A percentile compares a stretch with the other conserved stretches of the same genome.
Evolutionary conservation across 1,140 invertebrate genomes (phyloP).

Genomic region (Cyclargus thomasi): DNA sequence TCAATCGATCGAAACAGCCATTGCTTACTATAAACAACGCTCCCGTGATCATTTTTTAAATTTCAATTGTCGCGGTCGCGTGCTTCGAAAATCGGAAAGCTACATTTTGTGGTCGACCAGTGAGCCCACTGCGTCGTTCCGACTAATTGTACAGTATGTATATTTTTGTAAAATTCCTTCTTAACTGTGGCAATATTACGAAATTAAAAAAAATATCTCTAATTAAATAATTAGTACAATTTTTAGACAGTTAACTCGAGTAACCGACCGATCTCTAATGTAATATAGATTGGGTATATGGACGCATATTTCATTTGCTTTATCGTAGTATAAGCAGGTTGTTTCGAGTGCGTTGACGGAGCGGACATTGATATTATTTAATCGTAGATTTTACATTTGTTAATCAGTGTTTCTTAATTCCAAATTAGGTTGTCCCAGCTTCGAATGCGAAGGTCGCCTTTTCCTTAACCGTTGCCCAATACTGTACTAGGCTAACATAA

Average conservation of each 20-base stretch:
- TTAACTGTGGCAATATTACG: constrained; percentile 68
- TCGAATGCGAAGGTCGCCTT: not conserved
- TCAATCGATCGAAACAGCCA: too few relatives aligned
- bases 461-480: not conserved
- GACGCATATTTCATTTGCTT: constrained; percentile 7
- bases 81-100: too few relatives aligned
- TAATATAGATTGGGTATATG: constrained; percentile 15
- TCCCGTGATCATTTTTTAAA: too few relatives aligned
- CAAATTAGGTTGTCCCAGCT: not conserved
- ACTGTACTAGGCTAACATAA: not conserved
- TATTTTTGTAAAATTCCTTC: constrained; percentile 73
- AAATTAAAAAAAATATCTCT: constrained; percentile 61
- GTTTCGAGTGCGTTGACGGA: not conserved
- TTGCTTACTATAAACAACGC: too few relatives aligned
- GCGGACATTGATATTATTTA: constrained; percentile 9
- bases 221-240: constrained; percentile 64
- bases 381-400: not conserved
- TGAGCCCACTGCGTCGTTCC: constrained; percentile 49
- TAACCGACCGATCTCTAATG: constrained; percentile 21
- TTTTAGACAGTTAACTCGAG: constrained; percentile 42
- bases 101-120: constrained; percentile 37
- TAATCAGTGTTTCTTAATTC: too few relatives aligned
- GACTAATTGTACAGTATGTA: constrained; percentile 69
- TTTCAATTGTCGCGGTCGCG: too few relatives aligned
- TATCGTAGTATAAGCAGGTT: not conserved